Evolutionary conservation across 1,140 invertebrate species (phyloP).

Genomic region (Mizuhopecten yessoensis): DNA sequence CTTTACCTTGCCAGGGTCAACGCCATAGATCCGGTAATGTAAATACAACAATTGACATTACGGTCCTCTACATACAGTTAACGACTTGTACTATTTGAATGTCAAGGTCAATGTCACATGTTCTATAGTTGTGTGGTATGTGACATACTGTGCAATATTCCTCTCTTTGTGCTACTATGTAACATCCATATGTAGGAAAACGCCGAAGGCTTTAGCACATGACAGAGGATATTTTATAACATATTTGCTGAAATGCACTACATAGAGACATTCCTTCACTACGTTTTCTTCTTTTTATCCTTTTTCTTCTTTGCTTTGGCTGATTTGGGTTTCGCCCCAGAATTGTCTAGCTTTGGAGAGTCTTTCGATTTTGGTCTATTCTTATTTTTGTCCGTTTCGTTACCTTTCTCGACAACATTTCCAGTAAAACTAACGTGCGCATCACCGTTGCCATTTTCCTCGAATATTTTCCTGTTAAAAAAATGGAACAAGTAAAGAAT

Average conservation of each 20-base stretch:
- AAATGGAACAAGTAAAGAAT: not conserved
- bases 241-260: not conserved
- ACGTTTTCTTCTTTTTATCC: constrained; percentile 54
- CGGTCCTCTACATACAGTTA: no score
- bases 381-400: not conserved
- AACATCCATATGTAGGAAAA: not conserved
- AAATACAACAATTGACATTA: no score
- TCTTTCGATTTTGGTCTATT: constrained; percentile 30
- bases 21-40: no score
- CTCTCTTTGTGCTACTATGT: not conserved
- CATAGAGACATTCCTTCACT: not conserved
- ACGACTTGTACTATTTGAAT: no score
- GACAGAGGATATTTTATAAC: no score
- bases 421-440: constrained; percentile 42
- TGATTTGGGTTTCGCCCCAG: constrained; percentile 48
- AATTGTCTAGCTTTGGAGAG: constrained; percentile 3
- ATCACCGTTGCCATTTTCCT: constrained; percentile 33
- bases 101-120: no score
- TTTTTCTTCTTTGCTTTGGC: constrained; percentile 49
- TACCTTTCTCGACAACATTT: constrained; percentile 19
- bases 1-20: no score
- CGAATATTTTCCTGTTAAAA: constrained; percentile 43
- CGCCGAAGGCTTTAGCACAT: no score
- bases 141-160: no score
- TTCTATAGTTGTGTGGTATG: no score